Evolutionary conservation across 1,140 invertebrate species (phyloP).

Genomic region (Laupala kohalensis): DNA sequence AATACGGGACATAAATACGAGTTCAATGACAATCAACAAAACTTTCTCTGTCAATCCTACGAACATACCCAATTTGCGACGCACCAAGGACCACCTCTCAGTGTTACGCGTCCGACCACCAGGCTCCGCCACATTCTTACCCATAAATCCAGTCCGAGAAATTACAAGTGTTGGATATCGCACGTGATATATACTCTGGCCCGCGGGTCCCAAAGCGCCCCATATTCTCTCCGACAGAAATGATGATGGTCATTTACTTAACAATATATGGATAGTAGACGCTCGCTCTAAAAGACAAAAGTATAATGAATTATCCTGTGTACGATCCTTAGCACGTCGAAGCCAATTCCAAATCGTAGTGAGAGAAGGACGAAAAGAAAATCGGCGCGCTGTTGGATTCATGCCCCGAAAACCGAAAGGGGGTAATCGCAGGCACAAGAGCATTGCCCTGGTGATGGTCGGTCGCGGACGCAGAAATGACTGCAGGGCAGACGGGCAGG

Average conservation of each 20-base stretch:
- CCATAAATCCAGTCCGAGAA: not conserved
- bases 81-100: too few species aligned
- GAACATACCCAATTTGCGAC: too few species aligned
- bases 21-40: too few species aligned
- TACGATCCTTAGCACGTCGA: not conserved
- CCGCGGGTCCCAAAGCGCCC: not conserved
- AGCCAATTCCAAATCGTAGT: not conserved
- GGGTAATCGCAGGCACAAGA: not conserved
- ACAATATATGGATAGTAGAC: not conserved
- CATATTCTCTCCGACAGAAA: not conserved
- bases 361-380: not conserved
- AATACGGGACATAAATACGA: too few species aligned
- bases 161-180: not conserved
- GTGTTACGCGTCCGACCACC: too few species aligned
- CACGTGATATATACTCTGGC: not conserved
- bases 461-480: too few species aligned
- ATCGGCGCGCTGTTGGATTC: not conserved
- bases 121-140: not conserved
- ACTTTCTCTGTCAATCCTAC: too few species aligned
- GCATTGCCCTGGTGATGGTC: too few species aligned
- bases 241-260: not conserved
- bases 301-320: not conserved
- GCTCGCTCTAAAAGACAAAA: not conserved
- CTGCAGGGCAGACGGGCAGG: too few species aligned
- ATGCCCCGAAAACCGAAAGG: not conserved